A percentile compares a stretch with the other conserved stretches of the same genome.
Conservation (phyloP, 2,888 invertebrate species). For the Prenolepis imparis region DNA sequence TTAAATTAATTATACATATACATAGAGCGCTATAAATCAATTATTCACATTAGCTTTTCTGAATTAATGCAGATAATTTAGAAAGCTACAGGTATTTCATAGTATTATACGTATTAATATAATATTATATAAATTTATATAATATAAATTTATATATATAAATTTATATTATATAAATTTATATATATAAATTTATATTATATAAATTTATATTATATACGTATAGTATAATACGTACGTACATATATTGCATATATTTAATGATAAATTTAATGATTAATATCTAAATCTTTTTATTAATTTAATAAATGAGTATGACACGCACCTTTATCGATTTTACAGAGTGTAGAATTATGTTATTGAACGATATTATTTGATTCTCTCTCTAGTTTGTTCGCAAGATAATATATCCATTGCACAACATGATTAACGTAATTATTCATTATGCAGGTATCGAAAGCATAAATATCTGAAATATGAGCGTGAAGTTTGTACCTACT, state of each 20-base stretch:
- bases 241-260: not conserved
- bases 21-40: not conserved
- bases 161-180: too few relatives aligned
- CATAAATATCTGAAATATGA: not conserved
- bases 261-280: not conserved
- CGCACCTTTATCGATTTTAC: not conserved
- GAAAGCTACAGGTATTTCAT: not conserved
- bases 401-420: not conserved
- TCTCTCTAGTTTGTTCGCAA: not conserved
- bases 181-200: too few relatives aligned
- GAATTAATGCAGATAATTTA: not conserved
- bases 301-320: not conserved
- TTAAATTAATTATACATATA: not conserved
- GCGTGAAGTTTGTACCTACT: too few relatives aligned
- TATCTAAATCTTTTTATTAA: not conserved
- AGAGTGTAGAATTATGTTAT: not conserved
- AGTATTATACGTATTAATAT: too few relatives aligned
- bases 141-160: too few relatives aligned
- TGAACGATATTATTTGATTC: not conserved
- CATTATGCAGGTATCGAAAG: not conserved
- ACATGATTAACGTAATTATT: not conserved
- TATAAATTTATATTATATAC: too few relatives aligned
- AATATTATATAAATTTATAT: too few relatives aligned
- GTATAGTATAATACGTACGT: not conserved
- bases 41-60: not conserved